Conservation (phyloP, 2,888 invertebrate genomes). For the Pseudococcus longispinus region DNA sequence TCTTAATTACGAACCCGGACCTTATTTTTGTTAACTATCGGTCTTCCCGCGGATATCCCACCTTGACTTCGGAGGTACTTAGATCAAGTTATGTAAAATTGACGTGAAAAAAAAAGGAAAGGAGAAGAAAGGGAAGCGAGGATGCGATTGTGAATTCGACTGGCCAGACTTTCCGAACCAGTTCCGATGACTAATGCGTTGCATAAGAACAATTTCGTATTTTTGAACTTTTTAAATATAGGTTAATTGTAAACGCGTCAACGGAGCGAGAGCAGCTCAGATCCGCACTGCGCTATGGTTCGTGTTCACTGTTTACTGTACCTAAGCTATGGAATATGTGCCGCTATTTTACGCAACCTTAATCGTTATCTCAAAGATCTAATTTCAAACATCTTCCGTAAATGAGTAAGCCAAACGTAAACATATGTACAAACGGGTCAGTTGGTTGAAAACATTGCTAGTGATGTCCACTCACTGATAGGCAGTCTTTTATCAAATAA, state of each 20-base stretch:
- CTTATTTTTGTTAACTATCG: not conserved
- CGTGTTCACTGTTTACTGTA: not conserved
- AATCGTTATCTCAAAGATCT: not conserved
- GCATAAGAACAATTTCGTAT: not conserved
- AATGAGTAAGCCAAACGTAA: not conserved
- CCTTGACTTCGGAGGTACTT: not conserved
- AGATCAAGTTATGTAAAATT: not conserved
- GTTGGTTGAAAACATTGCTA: too few species aligned
- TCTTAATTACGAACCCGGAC: not conserved
- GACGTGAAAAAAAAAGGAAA: not conserved
- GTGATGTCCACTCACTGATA: too few species aligned
- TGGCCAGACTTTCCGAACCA: slow-evolving; percentile 20
- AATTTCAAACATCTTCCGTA: slow-evolving; percentile 22
- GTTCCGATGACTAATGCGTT: slow-evolving; percentile 27
- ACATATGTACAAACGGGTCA: slow-evolving; percentile 1
- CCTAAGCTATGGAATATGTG: not conserved
- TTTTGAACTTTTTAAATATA: slow-evolving; percentile 20
- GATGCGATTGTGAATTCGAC: not conserved
- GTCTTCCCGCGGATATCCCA: not conserved
- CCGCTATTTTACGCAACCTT: slow-evolving; percentile 22
- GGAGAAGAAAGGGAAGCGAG: not conserved
- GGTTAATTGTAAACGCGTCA: slow-evolving; percentile 3
- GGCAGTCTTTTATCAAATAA: too few species aligned
- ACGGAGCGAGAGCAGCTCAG: not conserved
- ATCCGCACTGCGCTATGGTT: not conserved